phyloP scores from a whole-genome alignment of 30 jellyfish, hydroid and myxozoan genomes.

The Cassiopea xamachana region DNA sequence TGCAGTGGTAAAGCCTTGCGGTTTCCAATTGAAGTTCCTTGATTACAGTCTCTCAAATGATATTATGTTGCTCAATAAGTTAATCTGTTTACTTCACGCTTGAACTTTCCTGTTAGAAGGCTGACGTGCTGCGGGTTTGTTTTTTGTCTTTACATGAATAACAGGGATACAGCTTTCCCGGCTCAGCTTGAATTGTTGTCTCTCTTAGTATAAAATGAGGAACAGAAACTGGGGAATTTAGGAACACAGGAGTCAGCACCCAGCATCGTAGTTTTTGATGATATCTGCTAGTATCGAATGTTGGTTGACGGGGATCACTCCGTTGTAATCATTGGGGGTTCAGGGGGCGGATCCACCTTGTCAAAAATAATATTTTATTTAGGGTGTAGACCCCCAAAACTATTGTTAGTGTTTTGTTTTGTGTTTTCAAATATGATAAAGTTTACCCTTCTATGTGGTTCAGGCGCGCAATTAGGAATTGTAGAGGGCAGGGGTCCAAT shows the following conservation, averaged over 20 bases:
- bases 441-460: too few species aligned
- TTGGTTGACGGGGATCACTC: too few species aligned
- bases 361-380: too few species aligned
- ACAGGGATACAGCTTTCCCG: conserved; percentile 6
- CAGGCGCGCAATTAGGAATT: too few species aligned
- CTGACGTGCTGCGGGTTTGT: conserved; percentile 7
- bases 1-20: not conserved
- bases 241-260: not conserved
- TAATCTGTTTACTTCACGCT: not conserved
- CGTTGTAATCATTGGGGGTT: too few species aligned
- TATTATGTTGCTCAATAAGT: not conserved
- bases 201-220: not conserved
- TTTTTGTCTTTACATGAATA: not conserved
- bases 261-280: not conserved
- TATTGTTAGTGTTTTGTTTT: too few species aligned
- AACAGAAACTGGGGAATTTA: not conserved
- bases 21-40: not conserved
- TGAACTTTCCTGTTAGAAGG: not conserved
- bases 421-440: too few species aligned
- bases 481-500: too few species aligned
- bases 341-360: too few species aligned
- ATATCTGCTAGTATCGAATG: too few species aligned
- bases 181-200: conserved; percentile 2
- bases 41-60: not conserved
- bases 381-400: too few species aligned